These are phyloP conservation scores for Diloba caeruleocephala DNA, from an alignment of 2,888 invertebrate genomes.

Conservation along the genomic window DNA sequence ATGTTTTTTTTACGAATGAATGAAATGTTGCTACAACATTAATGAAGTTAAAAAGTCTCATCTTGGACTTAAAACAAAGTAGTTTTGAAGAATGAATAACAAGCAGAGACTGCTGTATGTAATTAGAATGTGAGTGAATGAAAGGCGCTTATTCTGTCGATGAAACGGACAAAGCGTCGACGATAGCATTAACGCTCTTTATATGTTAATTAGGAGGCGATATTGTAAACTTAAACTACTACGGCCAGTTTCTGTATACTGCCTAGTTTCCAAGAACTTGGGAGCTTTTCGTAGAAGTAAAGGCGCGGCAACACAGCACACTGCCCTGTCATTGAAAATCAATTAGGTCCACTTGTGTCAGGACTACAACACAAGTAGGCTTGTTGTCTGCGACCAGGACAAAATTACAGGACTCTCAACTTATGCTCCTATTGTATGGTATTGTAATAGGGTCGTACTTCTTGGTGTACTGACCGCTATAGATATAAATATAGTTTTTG, in stretches of 20 bases:
- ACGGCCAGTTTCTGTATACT: neutral
- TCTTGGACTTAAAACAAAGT: conserved; percentile 2
- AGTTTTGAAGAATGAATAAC: neutral
- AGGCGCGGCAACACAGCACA: neutral
- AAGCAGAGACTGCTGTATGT: conserved; percentile 3
- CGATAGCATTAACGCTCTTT: conserved; percentile 22
- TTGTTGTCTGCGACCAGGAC: neutral
- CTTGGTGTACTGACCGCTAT: too few relatives aligned
- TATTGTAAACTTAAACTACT: conserved; percentile 9
- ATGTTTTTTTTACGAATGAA: conserved; percentile 20
- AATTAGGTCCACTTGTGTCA: neutral
- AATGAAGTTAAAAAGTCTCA: too few relatives aligned
- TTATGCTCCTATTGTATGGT: too few relatives aligned
- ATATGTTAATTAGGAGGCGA: conserved; percentile 19
- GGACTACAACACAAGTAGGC: neutral
- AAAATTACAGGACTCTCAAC: neutral
- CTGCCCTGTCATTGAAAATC: neutral
- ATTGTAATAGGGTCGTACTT: too few relatives aligned
- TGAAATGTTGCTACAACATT: neutral
- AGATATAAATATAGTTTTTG: too few relatives aligned
- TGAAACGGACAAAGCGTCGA: conserved; percentile 22
- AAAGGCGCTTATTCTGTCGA: conserved; percentile 10
- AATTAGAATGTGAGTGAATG: conserved; percentile 34
- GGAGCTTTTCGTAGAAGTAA: neutral
- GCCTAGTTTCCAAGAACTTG: neutral